Percentiles rank a stretch among this genome's conserved stretches.
Conservation (phyloP, 2,113 vertebrate species). For the Neodon shergylaensis region DNA sequence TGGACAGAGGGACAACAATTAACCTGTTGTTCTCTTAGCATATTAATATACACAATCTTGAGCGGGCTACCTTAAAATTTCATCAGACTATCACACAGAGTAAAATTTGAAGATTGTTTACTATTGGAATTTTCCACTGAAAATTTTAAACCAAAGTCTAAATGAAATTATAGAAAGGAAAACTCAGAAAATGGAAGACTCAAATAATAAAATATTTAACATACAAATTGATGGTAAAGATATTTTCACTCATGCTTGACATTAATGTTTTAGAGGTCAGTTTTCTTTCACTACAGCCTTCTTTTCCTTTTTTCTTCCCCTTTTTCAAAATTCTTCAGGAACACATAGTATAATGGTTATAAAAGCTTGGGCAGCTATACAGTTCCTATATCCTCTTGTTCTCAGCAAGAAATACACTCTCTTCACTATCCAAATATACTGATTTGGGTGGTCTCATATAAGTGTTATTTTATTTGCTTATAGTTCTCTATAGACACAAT, state of each 20-base stretch:
- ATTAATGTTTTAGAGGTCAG: conserved; percentile 15
- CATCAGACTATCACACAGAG: too few species aligned
- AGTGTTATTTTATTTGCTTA: background rate
- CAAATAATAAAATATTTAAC: background rate
- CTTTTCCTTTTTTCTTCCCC: background rate
- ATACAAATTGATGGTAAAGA: conserved; percentile 10
- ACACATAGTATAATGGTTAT: background rate
- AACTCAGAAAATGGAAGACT: background rate
- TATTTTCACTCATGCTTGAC: conserved; percentile 22
- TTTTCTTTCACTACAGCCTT: background rate
- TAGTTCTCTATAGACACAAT: background rate
- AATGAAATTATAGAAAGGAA: background rate
- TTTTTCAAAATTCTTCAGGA: background rate
- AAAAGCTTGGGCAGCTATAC: background rate
- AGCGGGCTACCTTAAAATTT: background rate
- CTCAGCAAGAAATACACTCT: background rate
- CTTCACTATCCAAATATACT: background rate
- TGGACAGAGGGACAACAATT: background rate
- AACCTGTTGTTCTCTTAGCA: too few species aligned
- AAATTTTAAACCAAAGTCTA: background rate
- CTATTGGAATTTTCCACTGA: background rate
- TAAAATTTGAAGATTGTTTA: background rate
- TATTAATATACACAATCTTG: background rate
- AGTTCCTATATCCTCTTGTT: background rate
- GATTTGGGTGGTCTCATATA: background rate